A percentile compares a stretch with the other conserved stretches of the same genome.
Evolutionary conservation across 2,888 invertebrate genomes (phyloP).

Genomic region (Nomada ruficornis): DNA sequence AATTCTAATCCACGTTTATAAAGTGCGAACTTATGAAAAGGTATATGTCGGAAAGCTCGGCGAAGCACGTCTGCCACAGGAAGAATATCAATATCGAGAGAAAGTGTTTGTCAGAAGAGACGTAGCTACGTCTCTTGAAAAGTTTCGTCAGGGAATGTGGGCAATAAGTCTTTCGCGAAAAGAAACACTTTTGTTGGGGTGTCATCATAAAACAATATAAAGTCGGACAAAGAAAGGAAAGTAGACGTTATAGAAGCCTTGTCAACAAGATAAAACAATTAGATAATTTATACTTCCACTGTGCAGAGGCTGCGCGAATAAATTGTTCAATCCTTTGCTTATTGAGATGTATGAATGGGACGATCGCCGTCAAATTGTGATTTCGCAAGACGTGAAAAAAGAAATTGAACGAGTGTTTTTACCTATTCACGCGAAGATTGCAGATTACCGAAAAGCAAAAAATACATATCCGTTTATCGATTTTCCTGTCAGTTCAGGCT

Average conservation of each 20-base stretch:
- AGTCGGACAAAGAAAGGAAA: not conserved
- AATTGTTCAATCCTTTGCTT: not conserved
- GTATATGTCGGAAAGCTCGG: constrained; percentile 1
- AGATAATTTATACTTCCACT: not conserved
- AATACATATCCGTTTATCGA: constrained; percentile 54
- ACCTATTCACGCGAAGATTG: constrained; percentile 40
- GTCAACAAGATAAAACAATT: constrained; percentile 1
- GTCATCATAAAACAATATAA: constrained; percentile 41
- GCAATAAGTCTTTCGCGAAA: constrained; percentile 37
- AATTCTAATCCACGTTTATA: constrained; percentile 24
- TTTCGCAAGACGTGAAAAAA: not conserved
- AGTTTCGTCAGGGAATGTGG: constrained; percentile 33
- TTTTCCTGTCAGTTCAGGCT: constrained; percentile 55
- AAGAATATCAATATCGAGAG: constrained; percentile 50
- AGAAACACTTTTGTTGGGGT: constrained; percentile 19
- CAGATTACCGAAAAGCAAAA: constrained; percentile 39
- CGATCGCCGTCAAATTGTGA: not conserved
- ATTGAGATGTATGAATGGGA: not conserved
- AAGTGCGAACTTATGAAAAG: constrained; percentile 14
- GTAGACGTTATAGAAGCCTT: not conserved
- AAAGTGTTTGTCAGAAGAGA: constrained; percentile 30
- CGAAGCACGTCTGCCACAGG: constrained; percentile 6
- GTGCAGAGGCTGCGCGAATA: not conserved
- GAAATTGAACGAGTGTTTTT: not conserved
- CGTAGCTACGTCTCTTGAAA: constrained; percentile 27